Evolutionary conservation across 2,888 invertebrate species (phyloP).

Genomic region (Anticlea derivata): DNA sequence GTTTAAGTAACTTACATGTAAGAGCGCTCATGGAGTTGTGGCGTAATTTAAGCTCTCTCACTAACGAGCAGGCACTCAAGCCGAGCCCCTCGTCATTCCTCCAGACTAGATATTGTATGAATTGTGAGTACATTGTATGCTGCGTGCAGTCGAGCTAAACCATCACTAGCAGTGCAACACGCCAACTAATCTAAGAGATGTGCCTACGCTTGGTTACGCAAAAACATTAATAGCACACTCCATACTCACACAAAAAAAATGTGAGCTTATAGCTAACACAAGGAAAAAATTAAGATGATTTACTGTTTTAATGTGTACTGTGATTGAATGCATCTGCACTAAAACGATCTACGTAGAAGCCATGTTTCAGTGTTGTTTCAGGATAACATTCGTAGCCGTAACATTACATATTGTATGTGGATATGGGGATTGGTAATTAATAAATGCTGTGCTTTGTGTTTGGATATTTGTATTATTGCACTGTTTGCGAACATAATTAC

Average conservation of each 20-base stretch:
- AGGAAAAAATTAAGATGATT: neutral
- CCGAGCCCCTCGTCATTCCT: slow-evolving; percentile 57
- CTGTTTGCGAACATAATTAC: neutral
- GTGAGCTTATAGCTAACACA: too few species aligned
- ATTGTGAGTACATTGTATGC: slow-evolving; percentile 66
- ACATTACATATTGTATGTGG: slow-evolving; percentile 5
- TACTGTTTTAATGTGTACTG: slow-evolving; percentile 1
- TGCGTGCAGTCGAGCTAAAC: slow-evolving; percentile 40
- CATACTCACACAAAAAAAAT: neutral
- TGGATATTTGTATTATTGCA: neutral
- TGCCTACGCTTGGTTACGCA: slow-evolving; percentile 4
- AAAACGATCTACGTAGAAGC: neutral
- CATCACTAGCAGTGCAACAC: slow-evolving; percentile 5
- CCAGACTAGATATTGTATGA: slow-evolving; percentile 70
- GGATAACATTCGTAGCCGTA: slow-evolving; percentile 7
- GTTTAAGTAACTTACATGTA: slow-evolving; percentile 63
- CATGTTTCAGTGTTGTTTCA: slow-evolving; percentile 14
- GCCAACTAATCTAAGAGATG: slow-evolving; percentile 1
- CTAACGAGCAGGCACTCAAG: slow-evolving; percentile 76
- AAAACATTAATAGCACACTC: slow-evolving; percentile 3
- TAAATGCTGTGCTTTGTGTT: neutral
- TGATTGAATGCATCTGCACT: neutral
- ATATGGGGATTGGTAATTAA: slow-evolving; percentile 14
- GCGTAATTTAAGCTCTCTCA: slow-evolving; percentile 71
- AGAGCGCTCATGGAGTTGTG: slow-evolving; percentile 53